These are phyloP conservation scores for Pempheris klunzingeri DNA, from an alignment of 2,797 vertebrate genomes.

Conservation along the genomic window DNA sequence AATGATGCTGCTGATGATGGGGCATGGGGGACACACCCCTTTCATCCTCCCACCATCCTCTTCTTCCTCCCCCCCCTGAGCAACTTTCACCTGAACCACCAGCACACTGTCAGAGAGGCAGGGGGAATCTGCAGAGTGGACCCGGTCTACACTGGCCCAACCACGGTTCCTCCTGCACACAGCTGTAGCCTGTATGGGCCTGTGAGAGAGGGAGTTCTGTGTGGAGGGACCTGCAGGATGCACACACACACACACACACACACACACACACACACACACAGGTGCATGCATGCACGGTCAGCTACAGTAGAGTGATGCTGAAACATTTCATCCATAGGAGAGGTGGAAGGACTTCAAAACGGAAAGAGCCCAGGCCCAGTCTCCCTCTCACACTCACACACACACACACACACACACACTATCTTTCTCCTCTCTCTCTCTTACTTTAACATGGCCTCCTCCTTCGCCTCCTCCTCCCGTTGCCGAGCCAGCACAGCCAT, in stretches of 20 bases:
- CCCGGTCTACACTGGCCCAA: conserved; percentile 22
- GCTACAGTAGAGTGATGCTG: conserved; percentile 42
- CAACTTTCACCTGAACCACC: conserved; percentile 62
- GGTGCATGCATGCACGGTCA: conserved; percentile 18
- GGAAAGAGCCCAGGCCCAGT: conserved; percentile 55
- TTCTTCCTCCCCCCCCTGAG: conserved; percentile 28
- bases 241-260: conserved; percentile 19
- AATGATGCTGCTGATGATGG: conserved; percentile 45
- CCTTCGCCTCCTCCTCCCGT: conserved; percentile 97
- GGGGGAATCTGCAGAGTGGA: conserved; percentile 33
- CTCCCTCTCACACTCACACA: conserved; percentile 13
- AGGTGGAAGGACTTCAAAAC: conserved; percentile 57
- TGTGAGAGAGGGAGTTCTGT: conserved; percentile 43
- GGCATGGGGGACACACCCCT: conserved; percentile 63
- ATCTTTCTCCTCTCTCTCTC: conserved; percentile 59
- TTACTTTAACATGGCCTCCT: conserved; percentile 99
- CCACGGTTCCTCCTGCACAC: conserved; percentile 20
- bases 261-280: conserved; percentile 16
- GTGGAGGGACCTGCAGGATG: conserved; percentile 49
- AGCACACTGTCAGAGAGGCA: conserved; percentile 7
- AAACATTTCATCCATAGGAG: conserved; percentile 35
- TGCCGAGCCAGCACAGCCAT: conserved; percentile 99
- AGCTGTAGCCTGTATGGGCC: conserved; percentile 39
- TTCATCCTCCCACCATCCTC: conserved; percentile 33
- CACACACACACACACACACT: conserved; percentile 35